These are phyloP conservation scores for Yoshiicerus persimilis DNA, from an alignment of 1,140 invertebrate species.

Conservation along the genomic window DNA sequence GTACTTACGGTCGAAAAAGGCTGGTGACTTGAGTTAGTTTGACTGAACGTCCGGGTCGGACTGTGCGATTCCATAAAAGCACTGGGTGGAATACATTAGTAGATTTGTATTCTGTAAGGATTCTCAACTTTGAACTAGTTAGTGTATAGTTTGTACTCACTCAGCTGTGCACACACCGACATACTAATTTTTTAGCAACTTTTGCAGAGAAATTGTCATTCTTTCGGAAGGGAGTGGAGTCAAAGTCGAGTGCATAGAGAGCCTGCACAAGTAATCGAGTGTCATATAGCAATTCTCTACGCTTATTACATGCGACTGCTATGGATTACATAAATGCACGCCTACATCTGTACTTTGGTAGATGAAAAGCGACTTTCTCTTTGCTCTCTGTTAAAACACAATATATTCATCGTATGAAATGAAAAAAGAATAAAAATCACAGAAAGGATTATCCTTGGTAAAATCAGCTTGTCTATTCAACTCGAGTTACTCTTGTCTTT, in stretches of 20 bases:
- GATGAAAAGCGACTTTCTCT: not conserved
- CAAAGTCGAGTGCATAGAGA: not conserved
- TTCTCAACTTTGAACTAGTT: conserved; percentile 17
- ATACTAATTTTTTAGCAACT: conserved; percentile 15
- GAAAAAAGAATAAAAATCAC: not conserved
- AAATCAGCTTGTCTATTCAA: not conserved
- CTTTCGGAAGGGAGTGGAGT: not conserved
- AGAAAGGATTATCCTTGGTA: not conserved
- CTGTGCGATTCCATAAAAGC: not conserved
- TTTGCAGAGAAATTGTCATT: not conserved
- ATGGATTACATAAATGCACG: not conserved
- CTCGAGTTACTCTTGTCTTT: not conserved
- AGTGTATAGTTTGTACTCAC: conserved; percentile 22
- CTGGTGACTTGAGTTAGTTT: not conserved
- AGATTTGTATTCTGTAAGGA: not conserved
- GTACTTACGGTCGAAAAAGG: not conserved
- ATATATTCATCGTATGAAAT: not conserved
- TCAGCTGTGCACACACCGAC: conserved; percentile 13
- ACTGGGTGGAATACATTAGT: conserved; percentile 19
- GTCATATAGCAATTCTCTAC: not conserved
- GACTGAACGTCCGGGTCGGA: not conserved
- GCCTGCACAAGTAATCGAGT: not conserved
- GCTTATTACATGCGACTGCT: too few species aligned
- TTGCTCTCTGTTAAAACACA: not conserved
- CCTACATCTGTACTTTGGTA: not conserved